Conservation (phyloP, 2,888 invertebrate species). For the Hemicrepidius hirtus region DNA sequence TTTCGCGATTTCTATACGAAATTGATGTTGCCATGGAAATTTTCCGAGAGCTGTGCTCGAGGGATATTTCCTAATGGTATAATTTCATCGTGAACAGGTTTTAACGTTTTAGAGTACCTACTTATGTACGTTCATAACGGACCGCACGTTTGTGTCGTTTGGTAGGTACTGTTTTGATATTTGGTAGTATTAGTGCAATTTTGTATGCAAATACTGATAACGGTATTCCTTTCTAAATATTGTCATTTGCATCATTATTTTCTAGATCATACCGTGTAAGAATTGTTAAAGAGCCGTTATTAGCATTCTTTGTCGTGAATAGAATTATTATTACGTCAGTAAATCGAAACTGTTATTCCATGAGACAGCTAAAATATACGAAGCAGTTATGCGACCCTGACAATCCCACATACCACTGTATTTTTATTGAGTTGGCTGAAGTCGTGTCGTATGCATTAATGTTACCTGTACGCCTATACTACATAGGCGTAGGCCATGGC, state of each 20-base stretch:
- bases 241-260: not conserved
- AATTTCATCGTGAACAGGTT: no score
- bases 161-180: no score
- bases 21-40: no score
- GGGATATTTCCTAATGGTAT: no score
- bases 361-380: slow-evolving; percentile 34
- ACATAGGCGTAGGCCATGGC: no score
- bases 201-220: not conserved
- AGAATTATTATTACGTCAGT: slow-evolving; percentile 38
- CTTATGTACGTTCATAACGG: no score
- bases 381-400: slow-evolving; percentile 45
- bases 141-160: no score
- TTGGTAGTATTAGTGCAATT: no score
- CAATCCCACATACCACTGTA: slow-evolving; percentile 41
- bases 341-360: slow-evolving; percentile 29
- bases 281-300: slow-evolving; percentile 28
- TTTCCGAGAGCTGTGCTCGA: no score
- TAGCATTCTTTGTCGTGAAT: slow-evolving; percentile 15
- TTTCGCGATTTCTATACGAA: no score
- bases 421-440: slow-evolving; percentile 10
- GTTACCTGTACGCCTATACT: no score
- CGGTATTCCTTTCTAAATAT: slow-evolving; percentile 1
- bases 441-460: slow-evolving; percentile 28
- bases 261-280: slow-evolving; percentile 7
- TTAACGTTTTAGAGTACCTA: no score